Percentiles rank a stretch among this genome's conserved stretches.
Conservation (phyloP, 1,140 invertebrate genomes). For the Neodiprion pinetum region DNA sequence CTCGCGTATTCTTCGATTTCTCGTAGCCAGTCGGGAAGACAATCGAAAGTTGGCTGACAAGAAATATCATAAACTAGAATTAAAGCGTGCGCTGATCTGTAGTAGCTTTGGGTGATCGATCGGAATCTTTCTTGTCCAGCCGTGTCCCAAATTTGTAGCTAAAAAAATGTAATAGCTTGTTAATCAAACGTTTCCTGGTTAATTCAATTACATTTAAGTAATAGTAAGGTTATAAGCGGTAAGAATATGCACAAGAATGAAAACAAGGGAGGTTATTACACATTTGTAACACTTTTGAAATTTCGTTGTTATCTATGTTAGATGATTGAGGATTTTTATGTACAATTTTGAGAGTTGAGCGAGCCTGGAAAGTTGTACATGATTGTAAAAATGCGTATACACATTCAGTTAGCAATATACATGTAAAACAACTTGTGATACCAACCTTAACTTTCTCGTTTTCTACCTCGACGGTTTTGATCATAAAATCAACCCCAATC, state of each 20-base stretch:
- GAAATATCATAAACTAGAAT: constrained; percentile 98
- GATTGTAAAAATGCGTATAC: constrained; percentile 6
- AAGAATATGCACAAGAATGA: too few species aligned
- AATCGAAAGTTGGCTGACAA: constrained; percentile 96
- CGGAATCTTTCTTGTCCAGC: constrained; percentile 97
- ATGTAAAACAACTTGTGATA: constrained; percentile 18
- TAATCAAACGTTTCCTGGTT: too few species aligned
- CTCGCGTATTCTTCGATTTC: constrained; percentile 98
- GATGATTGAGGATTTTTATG: too few species aligned
- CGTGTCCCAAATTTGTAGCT: constrained; percentile 99
- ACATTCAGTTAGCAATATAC: background rate
- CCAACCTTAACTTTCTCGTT: constrained; percentile 97
- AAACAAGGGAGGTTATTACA: too few species aligned
- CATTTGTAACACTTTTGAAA: too few species aligned
- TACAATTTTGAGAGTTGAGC: too few species aligned
- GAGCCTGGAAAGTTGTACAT: background rate
- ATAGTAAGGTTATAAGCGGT: too few species aligned
- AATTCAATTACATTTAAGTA: too few species aligned
- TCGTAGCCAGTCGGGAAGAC: constrained; percentile 91
- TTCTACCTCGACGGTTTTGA: constrained; percentile 98
- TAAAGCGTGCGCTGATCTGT: constrained; percentile 95
- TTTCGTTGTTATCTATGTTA: too few species aligned
- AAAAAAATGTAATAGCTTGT: constrained; percentile 41
- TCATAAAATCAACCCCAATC: constrained; percentile 99
- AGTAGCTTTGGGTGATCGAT: constrained; percentile 98